A percentile compares a stretch with the other conserved stretches of the same genome.
Conservation (phyloP, 92 coral and sea anemone species). For the Porites lobata region DNA sequence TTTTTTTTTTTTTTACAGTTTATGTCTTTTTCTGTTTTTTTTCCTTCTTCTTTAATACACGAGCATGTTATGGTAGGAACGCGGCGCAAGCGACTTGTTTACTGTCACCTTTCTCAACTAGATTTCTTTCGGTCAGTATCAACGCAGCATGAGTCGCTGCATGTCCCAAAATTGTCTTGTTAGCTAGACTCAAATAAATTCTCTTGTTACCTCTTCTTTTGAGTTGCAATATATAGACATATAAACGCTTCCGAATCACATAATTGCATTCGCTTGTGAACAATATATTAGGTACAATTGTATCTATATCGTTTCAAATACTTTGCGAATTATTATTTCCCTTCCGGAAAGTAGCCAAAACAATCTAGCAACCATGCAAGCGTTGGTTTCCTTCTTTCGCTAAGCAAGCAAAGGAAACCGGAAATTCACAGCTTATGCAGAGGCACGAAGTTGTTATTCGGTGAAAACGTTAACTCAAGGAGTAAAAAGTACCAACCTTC, state of each 20-base stretch:
- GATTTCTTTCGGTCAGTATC: too few species aligned
- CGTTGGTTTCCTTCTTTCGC: conserved; percentile 67
- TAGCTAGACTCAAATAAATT: background rate
- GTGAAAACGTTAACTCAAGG: background rate
- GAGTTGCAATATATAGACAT: background rate
- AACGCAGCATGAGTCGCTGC: conserved; percentile 14
- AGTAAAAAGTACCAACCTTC: background rate
- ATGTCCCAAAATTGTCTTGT: conserved; percentile 15
- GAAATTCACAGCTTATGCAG: conserved; percentile 52
- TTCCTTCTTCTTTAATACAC: too few species aligned
- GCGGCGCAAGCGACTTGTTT: too few species aligned
- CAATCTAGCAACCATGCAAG: conserved; percentile 16
- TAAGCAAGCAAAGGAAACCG: conserved; percentile 58
- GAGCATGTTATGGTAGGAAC: too few species aligned
- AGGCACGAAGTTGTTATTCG: conserved; percentile 32
- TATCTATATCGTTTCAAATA: conserved; percentile 39
- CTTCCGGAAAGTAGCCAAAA: conserved; percentile 50
- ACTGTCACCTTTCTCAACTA: too few species aligned
- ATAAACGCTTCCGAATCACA: conserved; percentile 10
- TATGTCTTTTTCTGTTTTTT: too few species aligned
- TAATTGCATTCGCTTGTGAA: conserved; percentile 1
- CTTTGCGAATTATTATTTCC: conserved; percentile 50
- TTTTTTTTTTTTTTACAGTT: too few species aligned
- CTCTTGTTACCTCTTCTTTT: background rate
- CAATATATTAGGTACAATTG: conserved; percentile 13